Evolutionary conservation across 92 coral and sea anemone genomes (phyloP).

Genomic region (Epizoanthus scotinus): DNA sequence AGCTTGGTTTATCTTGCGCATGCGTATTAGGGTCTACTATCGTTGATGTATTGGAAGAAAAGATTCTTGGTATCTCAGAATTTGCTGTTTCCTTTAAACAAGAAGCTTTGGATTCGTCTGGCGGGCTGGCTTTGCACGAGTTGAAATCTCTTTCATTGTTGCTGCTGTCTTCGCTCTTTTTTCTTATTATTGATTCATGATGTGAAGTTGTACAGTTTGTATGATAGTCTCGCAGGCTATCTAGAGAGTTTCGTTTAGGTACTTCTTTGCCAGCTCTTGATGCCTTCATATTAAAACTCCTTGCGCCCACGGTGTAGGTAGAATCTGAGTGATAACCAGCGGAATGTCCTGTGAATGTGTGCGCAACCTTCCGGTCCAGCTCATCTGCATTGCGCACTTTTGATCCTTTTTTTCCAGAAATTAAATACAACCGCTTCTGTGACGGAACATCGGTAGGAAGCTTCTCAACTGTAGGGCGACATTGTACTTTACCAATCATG

Average conservation of each 20-base stretch:
- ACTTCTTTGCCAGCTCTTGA: not conserved
- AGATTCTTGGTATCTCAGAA: not conserved
- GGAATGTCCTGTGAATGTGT: not conserved
- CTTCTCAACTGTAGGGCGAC: too few relatives aligned
- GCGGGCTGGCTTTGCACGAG: not conserved
- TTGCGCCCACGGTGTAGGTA: not conserved
- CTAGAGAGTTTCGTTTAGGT: too few relatives aligned
- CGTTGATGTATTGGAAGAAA: too few relatives aligned
- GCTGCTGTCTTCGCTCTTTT: not conserved
- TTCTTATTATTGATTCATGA: not conserved
- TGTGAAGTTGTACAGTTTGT: not conserved
- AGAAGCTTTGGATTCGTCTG: too few relatives aligned
- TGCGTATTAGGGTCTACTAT: too few relatives aligned
- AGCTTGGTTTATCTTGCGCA: too few relatives aligned
- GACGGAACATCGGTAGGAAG: too few relatives aligned
- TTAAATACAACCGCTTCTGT: too few relatives aligned
- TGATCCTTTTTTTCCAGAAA: too few relatives aligned
- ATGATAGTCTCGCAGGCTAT: not conserved
- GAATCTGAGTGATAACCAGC: not conserved
- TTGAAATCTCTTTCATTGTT: not conserved
- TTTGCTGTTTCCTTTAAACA: not conserved
- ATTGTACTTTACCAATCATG: too few relatives aligned
- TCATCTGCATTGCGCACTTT: too few relatives aligned
- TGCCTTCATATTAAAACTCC: not conserved
- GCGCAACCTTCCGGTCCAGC: not conserved